Evolutionary conservation across 2,113 vertebrate genomes (phyloP).

Genomic region (Phasianus colchicus): DNA sequence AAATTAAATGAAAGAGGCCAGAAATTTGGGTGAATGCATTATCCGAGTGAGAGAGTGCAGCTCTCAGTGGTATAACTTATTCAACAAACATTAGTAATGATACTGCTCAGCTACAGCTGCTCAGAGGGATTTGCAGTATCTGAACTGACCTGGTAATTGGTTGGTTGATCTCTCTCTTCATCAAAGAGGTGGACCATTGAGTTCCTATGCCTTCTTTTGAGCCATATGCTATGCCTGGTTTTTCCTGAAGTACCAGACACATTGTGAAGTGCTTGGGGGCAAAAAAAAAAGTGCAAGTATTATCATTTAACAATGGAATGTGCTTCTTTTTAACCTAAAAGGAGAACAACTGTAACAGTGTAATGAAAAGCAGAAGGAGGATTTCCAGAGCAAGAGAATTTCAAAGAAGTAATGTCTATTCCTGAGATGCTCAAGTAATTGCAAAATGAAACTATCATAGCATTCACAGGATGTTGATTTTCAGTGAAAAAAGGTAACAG

Average conservation of each 20-base stretch:
- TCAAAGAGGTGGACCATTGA: neutral
- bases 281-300: neutral
- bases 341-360: neutral
- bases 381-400: slow-evolving; percentile 57
- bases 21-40: neutral
- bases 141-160: neutral
- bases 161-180: neutral
- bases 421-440: slow-evolving; percentile 50
- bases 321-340: slow-evolving; percentile 61
- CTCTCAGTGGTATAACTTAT: neutral
- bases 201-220: neutral
- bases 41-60: neutral
- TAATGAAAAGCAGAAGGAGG: slow-evolving; percentile 75
- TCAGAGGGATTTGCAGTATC: neutral
- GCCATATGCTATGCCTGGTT: neutral
- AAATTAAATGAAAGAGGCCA: neutral
- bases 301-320: slow-evolving; percentile 14
- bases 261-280: neutral
- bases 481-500: neutral
- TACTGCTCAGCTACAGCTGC: neutral
- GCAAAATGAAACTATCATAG: neutral
- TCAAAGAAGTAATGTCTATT: slow-evolving; percentile 65
- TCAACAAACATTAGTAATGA: neutral
- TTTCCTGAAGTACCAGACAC: neutral
- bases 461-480: neutral